These are phyloP conservation scores for Protobothrops mucrosquamatus DNA, from an alignment of 2,113 vertebrate species.

Conservation along the genomic window DNA sequence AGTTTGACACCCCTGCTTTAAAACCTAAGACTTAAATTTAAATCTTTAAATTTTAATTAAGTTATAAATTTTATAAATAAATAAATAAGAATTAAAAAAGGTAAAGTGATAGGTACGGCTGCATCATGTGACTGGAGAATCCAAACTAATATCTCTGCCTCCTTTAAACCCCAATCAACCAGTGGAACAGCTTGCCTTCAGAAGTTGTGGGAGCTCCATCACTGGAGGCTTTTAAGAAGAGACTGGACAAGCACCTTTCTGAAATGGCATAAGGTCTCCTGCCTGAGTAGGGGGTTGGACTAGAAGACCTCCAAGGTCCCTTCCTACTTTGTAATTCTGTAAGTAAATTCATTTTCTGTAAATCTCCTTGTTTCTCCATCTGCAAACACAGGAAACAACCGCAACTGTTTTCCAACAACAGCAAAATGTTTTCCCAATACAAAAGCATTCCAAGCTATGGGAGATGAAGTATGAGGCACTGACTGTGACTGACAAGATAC, in stretches of 20 bases:
- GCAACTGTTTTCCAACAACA: not conserved
- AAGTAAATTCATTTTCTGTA: not conserved
- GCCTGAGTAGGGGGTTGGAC: not conserved
- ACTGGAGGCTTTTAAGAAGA: not conserved
- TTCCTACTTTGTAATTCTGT: not conserved
- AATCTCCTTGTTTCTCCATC: not conserved
- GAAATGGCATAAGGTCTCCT: not conserved
- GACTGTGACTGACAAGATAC: not conserved
- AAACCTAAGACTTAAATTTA: not conserved
- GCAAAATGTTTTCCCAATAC: not conserved
- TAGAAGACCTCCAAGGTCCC: not conserved
- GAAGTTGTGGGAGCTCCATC: not conserved
- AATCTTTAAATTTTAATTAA: not conserved
- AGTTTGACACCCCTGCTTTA: not conserved
- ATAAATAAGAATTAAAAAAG: not conserved
- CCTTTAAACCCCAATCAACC: not conserved
- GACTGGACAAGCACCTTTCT: not conserved
- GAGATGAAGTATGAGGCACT: not conserved
- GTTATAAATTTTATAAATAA: not conserved
- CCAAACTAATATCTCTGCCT: not conserved
- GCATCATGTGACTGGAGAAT: not conserved
- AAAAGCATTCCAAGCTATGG: not conserved
- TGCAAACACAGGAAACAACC: not conserved
- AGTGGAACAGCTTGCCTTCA: not conserved
- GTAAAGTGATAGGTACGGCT: not conserved